These are phyloP conservation scores for Cydia fagiglandana DNA, from an alignment of 1,140 invertebrate species.

Conservation along the genomic window DNA sequence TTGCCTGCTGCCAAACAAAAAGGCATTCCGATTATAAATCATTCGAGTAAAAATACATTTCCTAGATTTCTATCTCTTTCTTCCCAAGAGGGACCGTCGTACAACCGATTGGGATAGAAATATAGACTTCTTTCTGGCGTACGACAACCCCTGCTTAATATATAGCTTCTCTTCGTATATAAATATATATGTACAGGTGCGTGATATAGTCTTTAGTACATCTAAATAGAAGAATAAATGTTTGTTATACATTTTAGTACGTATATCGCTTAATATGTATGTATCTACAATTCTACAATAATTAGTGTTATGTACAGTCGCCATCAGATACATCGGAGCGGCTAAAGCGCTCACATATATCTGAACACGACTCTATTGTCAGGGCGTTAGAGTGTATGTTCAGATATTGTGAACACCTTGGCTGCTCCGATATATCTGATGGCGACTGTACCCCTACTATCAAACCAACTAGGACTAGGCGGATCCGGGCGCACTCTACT, in stretches of 20 bases:
- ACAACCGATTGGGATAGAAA: not conserved
- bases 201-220: constrained; percentile 19
- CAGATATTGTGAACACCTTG: too few relatives aligned
- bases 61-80: not conserved
- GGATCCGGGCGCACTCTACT: not conserved
- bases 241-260: constrained; percentile 29
- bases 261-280: constrained; percentile 8
- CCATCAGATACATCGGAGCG: too few relatives aligned
- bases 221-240: constrained; percentile 28
- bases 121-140: constrained; percentile 10
- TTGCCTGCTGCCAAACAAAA: constrained; percentile 2
- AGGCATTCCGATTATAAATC: not conserved
- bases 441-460: too few relatives aligned
- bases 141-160: not conserved
- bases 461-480: not conserved
- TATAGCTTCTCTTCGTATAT: constrained; percentile 11
- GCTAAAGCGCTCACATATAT: too few relatives aligned
- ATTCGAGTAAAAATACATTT: constrained; percentile 2
- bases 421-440: too few relatives aligned
- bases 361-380: too few relatives aligned
- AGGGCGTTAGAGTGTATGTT: too few relatives aligned
- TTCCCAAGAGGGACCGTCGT: not conserved
- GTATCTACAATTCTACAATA: too few relatives aligned
- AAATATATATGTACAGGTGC: not conserved
- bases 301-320: too few relatives aligned